Base-by-base conservation (phyloP, 2,113 vertebrate species). In the Gavialis gangeticus region DNA sequence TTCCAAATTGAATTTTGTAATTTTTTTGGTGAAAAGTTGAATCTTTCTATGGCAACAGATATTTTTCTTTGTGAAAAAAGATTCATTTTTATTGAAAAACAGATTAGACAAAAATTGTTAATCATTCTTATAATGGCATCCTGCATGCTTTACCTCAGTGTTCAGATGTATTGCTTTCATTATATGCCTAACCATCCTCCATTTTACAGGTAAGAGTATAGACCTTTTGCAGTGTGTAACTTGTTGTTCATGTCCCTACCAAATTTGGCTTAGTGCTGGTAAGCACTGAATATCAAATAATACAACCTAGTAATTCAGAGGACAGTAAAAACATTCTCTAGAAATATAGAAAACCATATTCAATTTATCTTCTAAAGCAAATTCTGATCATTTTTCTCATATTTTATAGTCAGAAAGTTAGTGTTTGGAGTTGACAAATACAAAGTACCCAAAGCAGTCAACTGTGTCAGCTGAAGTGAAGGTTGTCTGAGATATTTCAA, bases 401-500 rank as follows among this genome's bases (percentile, higher is more conserved):
- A 91, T 56, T 89, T 97, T 95, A 93, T 87, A 88, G 30, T 91
- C 88, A 46, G 30, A 62, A 85, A 21, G 64, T 73, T 76, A 56
- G 79, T 22, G 6, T 94, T 75, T 89, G 83, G 75, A 69, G 75
- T 76, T 96, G 85, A 92, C 67, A 92, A 15, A 91, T 87, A 80
- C 5, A 58, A 88, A 80, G 85, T 92, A 56, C 54, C 87, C 34
- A 4, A 81, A 89, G n/a, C 93, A 92, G 79, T 55, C 64, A 25
- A 34, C 83, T 83, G 12, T 95, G 66, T 88, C 90, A 86, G 81
- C 22, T 83, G 56, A 92, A 91, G 92, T 77, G 88, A 93, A 89
- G 66, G 30, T 85, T 91, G 75, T 63, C 62, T n/a, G 79, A 71
- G 82, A 77, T 80, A 87, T 87, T 96, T 96, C 86, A 75, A 86